phyloP scores from a whole-genome alignment of 1,140 invertebrate genomes.

The Formica exsecta region DNA sequence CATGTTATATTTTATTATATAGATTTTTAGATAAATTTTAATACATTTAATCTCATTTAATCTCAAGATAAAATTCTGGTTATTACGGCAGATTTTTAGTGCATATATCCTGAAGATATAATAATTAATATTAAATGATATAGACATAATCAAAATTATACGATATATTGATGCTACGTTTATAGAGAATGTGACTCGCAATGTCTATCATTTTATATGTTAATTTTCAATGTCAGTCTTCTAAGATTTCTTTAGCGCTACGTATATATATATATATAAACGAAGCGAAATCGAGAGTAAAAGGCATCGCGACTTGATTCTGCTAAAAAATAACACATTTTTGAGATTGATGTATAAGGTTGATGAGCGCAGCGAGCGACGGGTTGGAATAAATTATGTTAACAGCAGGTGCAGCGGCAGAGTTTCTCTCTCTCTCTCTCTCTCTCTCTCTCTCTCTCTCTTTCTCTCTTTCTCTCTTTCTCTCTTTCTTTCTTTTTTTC shows the following conservation, averaged over 20 bases:
- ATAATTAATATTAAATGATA: conserved; percentile 21
- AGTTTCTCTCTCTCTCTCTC: neutral
- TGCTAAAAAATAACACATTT: conserved; percentile 24
- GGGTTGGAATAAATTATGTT: conserved; percentile 47
- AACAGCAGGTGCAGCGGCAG: conserved; percentile 47
- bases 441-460: neutral
- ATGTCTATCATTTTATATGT: conserved; percentile 27
- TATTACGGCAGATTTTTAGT: neutral
- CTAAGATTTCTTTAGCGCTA: neutral
- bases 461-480: too few relatives aligned
- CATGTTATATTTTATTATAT: neutral
- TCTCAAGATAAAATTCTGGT: neutral
- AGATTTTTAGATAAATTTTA: neutral
- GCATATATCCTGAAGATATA: neutral
- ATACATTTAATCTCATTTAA: neutral
- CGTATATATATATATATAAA: neutral
- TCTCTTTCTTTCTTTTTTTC: neutral
- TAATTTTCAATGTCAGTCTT: conserved; percentile 50
- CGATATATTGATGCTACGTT: neutral
- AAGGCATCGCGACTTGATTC: neutral
- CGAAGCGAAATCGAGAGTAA: conserved; percentile 43
- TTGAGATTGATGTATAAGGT: conserved; percentile 45
- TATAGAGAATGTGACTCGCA: conserved; percentile 28
- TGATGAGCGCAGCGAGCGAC: conserved; percentile 40
- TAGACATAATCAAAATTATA: neutral